phyloP scores from a whole-genome alignment of 1,140 invertebrate genomes.

The Megathymus violae region DNA sequence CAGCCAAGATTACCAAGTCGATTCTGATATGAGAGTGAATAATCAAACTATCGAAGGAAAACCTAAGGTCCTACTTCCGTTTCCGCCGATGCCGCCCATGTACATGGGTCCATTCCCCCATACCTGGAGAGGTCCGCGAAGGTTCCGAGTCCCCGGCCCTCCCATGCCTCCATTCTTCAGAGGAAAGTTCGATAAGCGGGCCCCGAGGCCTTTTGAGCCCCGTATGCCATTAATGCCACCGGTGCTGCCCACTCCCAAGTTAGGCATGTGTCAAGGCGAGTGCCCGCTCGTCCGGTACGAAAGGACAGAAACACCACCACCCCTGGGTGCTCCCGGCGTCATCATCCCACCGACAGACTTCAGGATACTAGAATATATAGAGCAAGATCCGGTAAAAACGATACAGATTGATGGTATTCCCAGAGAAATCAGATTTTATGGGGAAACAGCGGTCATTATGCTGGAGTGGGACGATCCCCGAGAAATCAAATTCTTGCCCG shows the following conservation, averaged over 20 bases:
- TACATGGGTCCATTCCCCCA: slow-evolving; percentile 57
- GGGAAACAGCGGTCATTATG: slow-evolving; percentile 92
- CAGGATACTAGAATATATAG: slow-evolving; percentile 85
- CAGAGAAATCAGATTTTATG: slow-evolving; percentile 94
- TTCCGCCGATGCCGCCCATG: slow-evolving; percentile 66
- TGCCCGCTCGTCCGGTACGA: slow-evolving; percentile 68
- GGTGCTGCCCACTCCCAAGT: slow-evolving; percentile 55
- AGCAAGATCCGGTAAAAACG: slow-evolving; percentile 88
- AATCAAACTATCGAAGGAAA: slow-evolving; percentile 46
- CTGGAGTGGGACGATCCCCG: slow-evolving; percentile 92
- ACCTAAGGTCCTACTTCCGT: slow-evolving; percentile 49
- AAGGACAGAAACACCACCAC: slow-evolving; percentile 60
- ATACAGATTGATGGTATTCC: slow-evolving; percentile 93
- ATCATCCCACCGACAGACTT: slow-evolving; percentile 84
- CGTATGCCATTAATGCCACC: slow-evolving; percentile 51
- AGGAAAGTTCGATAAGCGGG: slow-evolving; percentile 68
- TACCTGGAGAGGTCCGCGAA: slow-evolving; percentile 61
- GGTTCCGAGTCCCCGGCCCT: slow-evolving; percentile 53
- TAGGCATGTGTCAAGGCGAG: slow-evolving; percentile 70
- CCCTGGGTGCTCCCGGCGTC: slow-evolving; percentile 62
- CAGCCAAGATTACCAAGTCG: slow-evolving; percentile 51
- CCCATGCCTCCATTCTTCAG: slow-evolving; percentile 62
- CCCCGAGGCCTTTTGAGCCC: slow-evolving; percentile 54
- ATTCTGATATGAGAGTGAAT: slow-evolving; percentile 69
- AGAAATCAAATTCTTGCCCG: slow-evolving; percentile 93